phyloP scores from a whole-genome alignment of 1,140 invertebrate genomes.

The Aphelenchoides besseyi region DNA sequence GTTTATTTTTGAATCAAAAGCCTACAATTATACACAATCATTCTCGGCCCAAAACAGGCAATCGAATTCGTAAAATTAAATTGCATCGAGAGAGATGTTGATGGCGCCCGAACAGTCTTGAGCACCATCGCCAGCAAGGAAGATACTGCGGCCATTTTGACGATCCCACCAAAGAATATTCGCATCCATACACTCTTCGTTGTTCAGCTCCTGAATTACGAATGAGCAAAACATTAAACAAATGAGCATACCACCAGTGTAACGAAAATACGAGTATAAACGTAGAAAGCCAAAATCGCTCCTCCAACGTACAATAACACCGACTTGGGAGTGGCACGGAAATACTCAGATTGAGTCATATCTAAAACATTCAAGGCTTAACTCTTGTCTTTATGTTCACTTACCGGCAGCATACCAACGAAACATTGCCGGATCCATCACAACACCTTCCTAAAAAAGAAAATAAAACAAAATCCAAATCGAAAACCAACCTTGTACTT shows the following conservation, averaged over 20 bases:
- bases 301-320: conserved; percentile 55
- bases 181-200: conserved; percentile 53
- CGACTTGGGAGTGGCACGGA: conserved; percentile 54
- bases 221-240: neutral
- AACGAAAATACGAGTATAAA: conserved; percentile 49
- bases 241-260: conserved; percentile 33
- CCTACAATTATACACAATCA: neutral
- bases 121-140: conserved; percentile 47
- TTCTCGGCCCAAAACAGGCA: neutral
- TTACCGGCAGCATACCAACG: conserved; percentile 58
- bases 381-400: neutral
- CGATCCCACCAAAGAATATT: conserved; percentile 61
- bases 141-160: conserved; percentile 35
- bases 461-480: conserved; percentile 14
- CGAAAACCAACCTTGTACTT: conserved; percentile 57
- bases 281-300: conserved; percentile 46
- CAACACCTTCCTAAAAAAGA: conserved; percentile 54
- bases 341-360: conserved; percentile 60
- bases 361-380: conserved; percentile 28
- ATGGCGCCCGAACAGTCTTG: conserved; percentile 33
- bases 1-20: no score
- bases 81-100: neutral
- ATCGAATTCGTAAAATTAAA: neutral
- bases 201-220: conserved; percentile 50
- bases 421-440: conserved; percentile 62